Evolutionary conservation across 2,797 vertebrate species (phyloP), one percentile per base, ranked within the genome.

Genomic region (Labroides dimidiatus): DNA sequence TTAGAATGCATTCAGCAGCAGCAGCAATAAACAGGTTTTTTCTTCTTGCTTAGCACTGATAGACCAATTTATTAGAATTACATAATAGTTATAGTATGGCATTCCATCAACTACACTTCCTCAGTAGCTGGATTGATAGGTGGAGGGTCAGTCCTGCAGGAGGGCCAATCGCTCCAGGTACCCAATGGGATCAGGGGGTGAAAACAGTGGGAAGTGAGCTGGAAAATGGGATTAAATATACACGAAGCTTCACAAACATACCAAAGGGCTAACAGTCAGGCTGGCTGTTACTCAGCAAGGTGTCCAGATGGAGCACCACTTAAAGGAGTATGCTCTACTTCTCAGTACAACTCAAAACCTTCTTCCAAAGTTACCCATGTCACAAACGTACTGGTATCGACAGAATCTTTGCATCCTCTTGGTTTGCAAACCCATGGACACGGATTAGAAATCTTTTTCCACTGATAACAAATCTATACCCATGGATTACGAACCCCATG

Each of bases 181-280:
- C 60, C 71, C 70, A 84, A 71, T 81, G 62, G 64, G 65, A 64
- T 21, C 4, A 6, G 10, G 57, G 54, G 6, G 8, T 49, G 42
- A 41, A 72, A 82, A 78, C 72, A 42, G 56, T 16, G 1, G 72
- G 78, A 87, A 77, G 77, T 57, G 75, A 74, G n/a, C 50, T 84
- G 75, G 64, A 89, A 85, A 87, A 82, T 75, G 24, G 62, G 71
- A 82, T 87, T 84, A 82, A 73, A 82, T 56, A 69, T 78, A 59
- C 76, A 74, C 36, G 11, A 37, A 57, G 49, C 53, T 60, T 64
- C 61, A 64, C 71, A 51, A 65, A 65, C 67, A 57, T 27, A 64
- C 61, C 55, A 48, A 71, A 59, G 69, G 66, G 37, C 54, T 42
- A 16, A 63, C 16, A 50, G 69, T 37, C 41, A 51, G 61, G 70